phyloP scores from a whole-genome alignment of 2,797 vertebrate species.

The Aselliscus stoliczkanus region DNA sequence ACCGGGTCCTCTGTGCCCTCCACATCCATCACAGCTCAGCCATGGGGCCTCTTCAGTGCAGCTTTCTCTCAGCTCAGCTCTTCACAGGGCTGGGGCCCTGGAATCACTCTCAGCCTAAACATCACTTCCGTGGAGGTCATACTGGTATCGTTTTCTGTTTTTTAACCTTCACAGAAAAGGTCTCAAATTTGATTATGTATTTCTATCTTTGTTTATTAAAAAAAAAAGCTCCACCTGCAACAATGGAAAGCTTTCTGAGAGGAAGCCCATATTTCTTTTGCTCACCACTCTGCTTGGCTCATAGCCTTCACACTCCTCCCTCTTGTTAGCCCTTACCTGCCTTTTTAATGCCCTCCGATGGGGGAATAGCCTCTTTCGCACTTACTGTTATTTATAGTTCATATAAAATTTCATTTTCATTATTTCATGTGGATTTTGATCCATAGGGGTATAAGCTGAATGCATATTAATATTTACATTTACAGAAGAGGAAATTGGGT shows the following conservation, averaged over 20 bases:
- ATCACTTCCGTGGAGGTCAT: background rate
- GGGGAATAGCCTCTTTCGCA: background rate
- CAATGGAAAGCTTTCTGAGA: background rate
- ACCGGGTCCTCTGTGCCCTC: no score
- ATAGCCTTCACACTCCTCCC: fast-evolving
- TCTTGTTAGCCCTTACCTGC: fast-evolving
- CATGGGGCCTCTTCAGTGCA: fast-evolving
- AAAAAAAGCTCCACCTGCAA: background rate
- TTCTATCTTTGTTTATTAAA: background rate
- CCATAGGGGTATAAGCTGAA: background rate
- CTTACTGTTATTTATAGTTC: background rate
- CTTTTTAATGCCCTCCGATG: background rate
- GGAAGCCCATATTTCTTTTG: no score
- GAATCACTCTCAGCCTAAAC: background rate
- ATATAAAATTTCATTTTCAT: background rate
- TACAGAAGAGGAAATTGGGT: background rate
- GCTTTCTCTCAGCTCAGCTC: background rate
- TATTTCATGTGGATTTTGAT: background rate
- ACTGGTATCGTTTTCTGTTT: background rate
- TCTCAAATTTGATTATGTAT: background rate
- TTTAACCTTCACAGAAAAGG: background rate
- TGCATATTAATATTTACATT: background rate
- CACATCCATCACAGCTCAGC: background rate
- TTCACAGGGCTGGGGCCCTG: background rate
- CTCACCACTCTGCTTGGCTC: background rate